Evolutionary conservation across 2,113 vertebrate species (phyloP), one percentile per base, ranked within the genome.

Genomic region (Seriola aureovittata): DNA sequence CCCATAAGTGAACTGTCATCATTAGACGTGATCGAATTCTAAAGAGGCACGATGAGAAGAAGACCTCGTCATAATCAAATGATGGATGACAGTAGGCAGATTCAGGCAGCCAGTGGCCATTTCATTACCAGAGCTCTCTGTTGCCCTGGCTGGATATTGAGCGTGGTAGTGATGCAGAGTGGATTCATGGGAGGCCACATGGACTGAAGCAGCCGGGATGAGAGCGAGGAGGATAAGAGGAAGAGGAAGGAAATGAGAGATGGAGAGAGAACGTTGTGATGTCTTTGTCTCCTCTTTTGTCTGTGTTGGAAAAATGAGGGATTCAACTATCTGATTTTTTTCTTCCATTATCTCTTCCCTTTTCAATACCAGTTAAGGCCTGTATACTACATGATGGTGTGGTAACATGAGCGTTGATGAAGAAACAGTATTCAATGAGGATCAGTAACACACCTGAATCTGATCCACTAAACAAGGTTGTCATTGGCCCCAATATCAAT

Each of bases 41-140:
- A 76, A 67, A 42, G 55, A 46, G 70, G 54, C 70, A 81, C 29
- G 52, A 81, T 52, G 70, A 85, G 70, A 23, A 70, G 80, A 78
- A 66, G 12, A 65, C 54, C 66, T 67, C 46, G 66, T 86, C 46
- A 71, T 89, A 77, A 84, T 82, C 60, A 69, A 70, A 91, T 89
- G 91, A 92, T 2, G 10, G 79, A 88, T 71, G 73, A 71, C 75
- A 73, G 75, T 8, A 55, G 55, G 54, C 44, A 38, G 78, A 75
- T 60, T 63, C 70, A 69, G 23, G 58, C 71, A 74, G 81, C 58
- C 59, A 42, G 63, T 67, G 72, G 68, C 66, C 76, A 82, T 88
- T 92, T 88, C 78, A 89, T 90, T 88, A 86, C 17, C 55, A 44
- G 1, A 9, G 8, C 75, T 79, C 65, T 64, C 54, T 21, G 71